These are phyloP conservation scores for Bambusicola thoracicus DNA, from an alignment of 2,113 vertebrate species.

Conservation along the genomic window DNA sequence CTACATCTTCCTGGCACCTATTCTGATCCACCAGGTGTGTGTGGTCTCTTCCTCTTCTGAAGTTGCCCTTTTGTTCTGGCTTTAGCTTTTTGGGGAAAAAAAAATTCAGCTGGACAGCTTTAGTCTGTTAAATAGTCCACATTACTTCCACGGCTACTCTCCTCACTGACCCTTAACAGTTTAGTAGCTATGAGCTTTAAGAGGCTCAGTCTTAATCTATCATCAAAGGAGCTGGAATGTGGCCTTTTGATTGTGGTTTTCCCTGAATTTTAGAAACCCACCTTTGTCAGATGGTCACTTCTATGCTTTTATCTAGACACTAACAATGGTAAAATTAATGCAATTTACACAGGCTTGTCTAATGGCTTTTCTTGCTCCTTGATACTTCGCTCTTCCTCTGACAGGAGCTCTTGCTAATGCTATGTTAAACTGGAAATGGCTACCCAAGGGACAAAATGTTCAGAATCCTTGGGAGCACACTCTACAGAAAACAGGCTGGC, in stretches of 20 bases:
- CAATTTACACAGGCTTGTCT: background rate
- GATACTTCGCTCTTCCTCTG: background rate
- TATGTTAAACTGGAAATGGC: background rate
- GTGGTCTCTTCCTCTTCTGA: conserved; percentile 35
- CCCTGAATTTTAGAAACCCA: conserved; percentile 15
- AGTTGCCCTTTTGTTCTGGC: conserved; percentile 58
- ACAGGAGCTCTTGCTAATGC: background rate
- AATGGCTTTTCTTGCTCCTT: background rate
- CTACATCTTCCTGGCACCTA: conserved; percentile 14
- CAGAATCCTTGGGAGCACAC: background rate
- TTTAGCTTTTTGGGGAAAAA: background rate
- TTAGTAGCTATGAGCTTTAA: conserved; percentile 49
- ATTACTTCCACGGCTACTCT: conserved; percentile 51
- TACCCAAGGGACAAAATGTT: background rate
- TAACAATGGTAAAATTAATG: background rate
- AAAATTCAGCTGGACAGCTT: conserved; percentile 7
- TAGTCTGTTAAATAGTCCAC: conserved; percentile 40
- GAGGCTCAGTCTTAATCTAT: conserved; percentile 66
- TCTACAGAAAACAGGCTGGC: background rate
- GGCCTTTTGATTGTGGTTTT: conserved; percentile 37
- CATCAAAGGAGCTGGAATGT: conserved; percentile 69
- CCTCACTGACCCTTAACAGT: conserved; percentile 59
- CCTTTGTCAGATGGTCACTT: background rate
- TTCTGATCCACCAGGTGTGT: conserved; percentile 52
- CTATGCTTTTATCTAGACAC: background rate